A percentile compares a stretch with the other conserved stretches of the same genome.
Conservation (phyloP, 2,113 vertebrate genomes). For the Egretta garzetta region DNA sequence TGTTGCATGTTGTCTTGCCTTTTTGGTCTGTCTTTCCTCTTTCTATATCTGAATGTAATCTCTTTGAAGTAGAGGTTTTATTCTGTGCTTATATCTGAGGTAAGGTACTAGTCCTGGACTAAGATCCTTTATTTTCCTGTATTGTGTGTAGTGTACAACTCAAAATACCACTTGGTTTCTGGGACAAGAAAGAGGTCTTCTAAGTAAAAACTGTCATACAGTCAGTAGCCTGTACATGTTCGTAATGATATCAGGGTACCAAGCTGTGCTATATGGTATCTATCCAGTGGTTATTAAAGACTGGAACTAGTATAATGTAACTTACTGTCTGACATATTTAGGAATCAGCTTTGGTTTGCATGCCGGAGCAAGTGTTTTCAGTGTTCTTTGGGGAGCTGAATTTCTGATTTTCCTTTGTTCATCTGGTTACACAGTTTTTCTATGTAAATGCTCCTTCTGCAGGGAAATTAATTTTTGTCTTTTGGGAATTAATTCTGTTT, state of each 20-base stretch:
- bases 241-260: background rate
- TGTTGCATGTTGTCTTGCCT: background rate
- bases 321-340: background rate
- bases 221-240: background rate
- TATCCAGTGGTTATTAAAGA: background rate
- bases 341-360: background rate
- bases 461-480: background rate
- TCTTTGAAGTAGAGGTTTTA: background rate
- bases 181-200: background rate
- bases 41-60: background rate
- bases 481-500: background rate
- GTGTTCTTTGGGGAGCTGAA: background rate
- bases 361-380: background rate
- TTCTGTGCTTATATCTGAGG: background rate
- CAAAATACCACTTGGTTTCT: background rate
- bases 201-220: background rate
- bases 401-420: background rate
- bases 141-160: background rate
- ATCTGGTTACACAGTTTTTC: background rate
- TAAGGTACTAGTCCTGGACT: background rate
- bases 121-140: background rate
- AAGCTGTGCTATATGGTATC: background rate
- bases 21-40: background rate
- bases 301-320: background rate
- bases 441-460: background rate